Conservation (phyloP, 2,797 vertebrate species). For the Rhinichthys osculus region DNA sequence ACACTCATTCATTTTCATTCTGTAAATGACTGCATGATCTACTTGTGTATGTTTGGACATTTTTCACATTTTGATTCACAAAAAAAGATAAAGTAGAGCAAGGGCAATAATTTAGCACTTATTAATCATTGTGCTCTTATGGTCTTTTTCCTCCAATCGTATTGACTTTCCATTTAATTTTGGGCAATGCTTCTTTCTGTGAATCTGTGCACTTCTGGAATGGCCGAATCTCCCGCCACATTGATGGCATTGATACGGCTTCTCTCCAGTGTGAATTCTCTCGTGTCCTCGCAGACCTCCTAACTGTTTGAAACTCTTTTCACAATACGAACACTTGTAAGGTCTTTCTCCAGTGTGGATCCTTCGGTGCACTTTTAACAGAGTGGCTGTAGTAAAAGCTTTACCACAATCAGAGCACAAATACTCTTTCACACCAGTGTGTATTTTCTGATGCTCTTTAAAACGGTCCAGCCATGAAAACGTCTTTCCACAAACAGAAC, state of each 20-base stretch:
- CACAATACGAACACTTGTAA: not conserved
- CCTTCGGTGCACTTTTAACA: too few species aligned
- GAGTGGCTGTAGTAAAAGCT: too few species aligned
- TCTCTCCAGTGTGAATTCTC: slow-evolving; percentile 14
- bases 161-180: not conserved
- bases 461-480: too few species aligned
- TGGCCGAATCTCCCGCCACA: not conserved
- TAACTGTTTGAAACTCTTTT: not conserved
- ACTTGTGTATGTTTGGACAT: too few species aligned
- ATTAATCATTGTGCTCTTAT: not conserved
- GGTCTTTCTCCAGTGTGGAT: too few species aligned
- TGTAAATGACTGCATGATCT: too few species aligned
- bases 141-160: not conserved
- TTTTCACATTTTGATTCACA: too few species aligned
- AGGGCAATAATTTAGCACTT: not conserved
- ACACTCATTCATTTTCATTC: too few species aligned
- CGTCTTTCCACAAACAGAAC: too few species aligned
- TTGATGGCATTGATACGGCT: not conserved
- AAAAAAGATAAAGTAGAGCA: not conserved
- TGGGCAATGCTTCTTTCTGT: not conserved
- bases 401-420: too few species aligned
- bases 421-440: too few species aligned
- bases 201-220: not conserved
- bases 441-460: too few species aligned
- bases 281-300: not conserved